Evolutionary conservation across 2,888 invertebrate species (phyloP).

Genomic region (Drosophila falleni): DNA sequence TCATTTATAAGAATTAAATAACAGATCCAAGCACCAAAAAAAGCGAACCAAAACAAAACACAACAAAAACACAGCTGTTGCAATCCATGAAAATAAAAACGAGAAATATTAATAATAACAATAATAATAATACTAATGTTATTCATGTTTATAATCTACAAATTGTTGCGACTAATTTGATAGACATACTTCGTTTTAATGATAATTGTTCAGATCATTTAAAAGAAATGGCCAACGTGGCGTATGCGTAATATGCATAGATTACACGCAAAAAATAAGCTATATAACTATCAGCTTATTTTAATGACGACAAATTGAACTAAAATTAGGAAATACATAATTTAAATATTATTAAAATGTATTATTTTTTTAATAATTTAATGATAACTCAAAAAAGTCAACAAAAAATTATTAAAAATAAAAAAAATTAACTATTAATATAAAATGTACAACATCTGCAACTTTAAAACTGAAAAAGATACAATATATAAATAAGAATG

Average conservation of each 20-base stretch:
- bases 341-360: too few species aligned
- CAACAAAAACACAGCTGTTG: slow-evolving; percentile 28
- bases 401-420: too few species aligned
- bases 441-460: too few species aligned
- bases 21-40: slow-evolving; percentile 40
- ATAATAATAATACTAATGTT: slow-evolving; percentile 20
- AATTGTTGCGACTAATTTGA: slow-evolving; percentile 41
- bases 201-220: slow-evolving; percentile 28
- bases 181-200: slow-evolving; percentile 26
- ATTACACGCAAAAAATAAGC: too few species aligned
- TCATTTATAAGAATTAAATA: slow-evolving; percentile 60
- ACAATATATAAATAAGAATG: too few species aligned
- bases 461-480: too few species aligned
- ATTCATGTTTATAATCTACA: slow-evolving; percentile 8
- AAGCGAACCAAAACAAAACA: slow-evolving; percentile 7
- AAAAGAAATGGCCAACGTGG: slow-evolving; percentile 5
- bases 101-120: slow-evolving; percentile 11
- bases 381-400: too few species aligned
- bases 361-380: too few species aligned
- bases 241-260: slow-evolving; percentile 12
- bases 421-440: too few species aligned
- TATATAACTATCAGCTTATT: too few species aligned
- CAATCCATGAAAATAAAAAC: slow-evolving; percentile 26
- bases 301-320: too few species aligned
- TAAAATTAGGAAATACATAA: too few species aligned